phyloP scores from a whole-genome alignment of 1,140 invertebrate species.

The Zaprionus africanus region DNA sequence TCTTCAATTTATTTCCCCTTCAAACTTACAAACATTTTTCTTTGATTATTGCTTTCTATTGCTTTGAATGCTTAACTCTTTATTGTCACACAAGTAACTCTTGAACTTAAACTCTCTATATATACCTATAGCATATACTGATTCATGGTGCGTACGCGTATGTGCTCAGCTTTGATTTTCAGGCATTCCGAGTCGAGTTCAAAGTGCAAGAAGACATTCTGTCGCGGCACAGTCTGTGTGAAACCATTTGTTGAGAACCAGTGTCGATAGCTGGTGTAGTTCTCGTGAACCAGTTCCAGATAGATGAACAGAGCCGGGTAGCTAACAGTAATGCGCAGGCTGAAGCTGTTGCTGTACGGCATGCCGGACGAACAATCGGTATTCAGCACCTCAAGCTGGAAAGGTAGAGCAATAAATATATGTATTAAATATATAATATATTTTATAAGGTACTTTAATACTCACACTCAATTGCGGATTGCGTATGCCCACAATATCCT shows the following conservation, averaged over 20 bases:
- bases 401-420: background rate
- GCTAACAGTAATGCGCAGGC: conserved; percentile 66
- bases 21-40: background rate
- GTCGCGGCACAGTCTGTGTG: conserved; percentile 65
- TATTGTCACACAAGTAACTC: background rate
- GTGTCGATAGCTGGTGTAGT: conserved; percentile 54
- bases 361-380: conserved; percentile 40
- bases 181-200: conserved; percentile 52
- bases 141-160: conserved; percentile 65
- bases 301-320: conserved; percentile 76
- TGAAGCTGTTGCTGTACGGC: conserved; percentile 75
- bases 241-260: conserved; percentile 84
- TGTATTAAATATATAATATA: too few species aligned
- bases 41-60: conserved; percentile 12
- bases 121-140: conserved; percentile 53
- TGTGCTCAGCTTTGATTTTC: conserved; percentile 28
- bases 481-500: conserved; percentile 55
- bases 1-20: background rate
- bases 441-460: background rate
- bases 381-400: conserved; percentile 50
- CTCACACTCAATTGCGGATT: conserved; percentile 53
- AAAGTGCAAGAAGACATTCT: conserved; percentile 67
- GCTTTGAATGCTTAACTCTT: background rate
- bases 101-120: background rate
- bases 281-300: conserved; percentile 67